Base-by-base conservation (phyloP, 2,888 invertebrate genomes). In the Melinaea marsaeus region DNA sequence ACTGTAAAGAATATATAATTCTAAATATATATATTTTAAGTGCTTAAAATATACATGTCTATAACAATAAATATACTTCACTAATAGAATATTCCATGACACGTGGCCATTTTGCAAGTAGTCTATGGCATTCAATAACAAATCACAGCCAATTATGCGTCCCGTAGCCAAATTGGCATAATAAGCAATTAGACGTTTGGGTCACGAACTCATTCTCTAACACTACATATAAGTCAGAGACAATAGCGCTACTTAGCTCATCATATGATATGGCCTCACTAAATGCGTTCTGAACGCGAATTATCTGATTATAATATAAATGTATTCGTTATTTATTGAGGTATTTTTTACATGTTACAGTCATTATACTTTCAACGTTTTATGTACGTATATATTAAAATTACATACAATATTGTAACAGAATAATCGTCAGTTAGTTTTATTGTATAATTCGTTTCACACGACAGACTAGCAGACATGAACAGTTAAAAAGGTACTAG, bases 261-360 rank as follows among this genome's bases (percentile, higher is more conserved):
- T 84, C 83, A 84, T 85, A 84, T 82, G 79, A 79, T 80, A 83
- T 83, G 87, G 86, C 88, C 88, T 86, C 86, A 58, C 60, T 67
- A 63, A 78, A 79, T 80, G 81, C 78, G 85, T 64, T 55, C 66
- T 78, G 89, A 85, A 87, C 84, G 76, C 83, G 81, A 88, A 89
- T 89, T 70, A 79, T 76, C 84, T 84, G 74, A 89, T 89, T 89
- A 89, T 78, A 79, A 71, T 74, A 54, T 63, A 57, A 33, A 35
- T 60, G 46, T 61, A 48, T 56, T 60, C 13, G 57, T 58, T 61
- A 61, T 46, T 62, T 67, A 63, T 51, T 51, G 11, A 22, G n/a
- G n/a, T 32, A 5, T 9, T 51, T 51, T 42, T 42, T 9, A 22
- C 22, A 22, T 22, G 22, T 22, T 22, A 22, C 22, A 22, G 22